Evolutionary conservation across 2,888 invertebrate genomes (phyloP), one percentile per base, ranked within the genome.

Genomic region (Perithous albicinctus): DNA sequence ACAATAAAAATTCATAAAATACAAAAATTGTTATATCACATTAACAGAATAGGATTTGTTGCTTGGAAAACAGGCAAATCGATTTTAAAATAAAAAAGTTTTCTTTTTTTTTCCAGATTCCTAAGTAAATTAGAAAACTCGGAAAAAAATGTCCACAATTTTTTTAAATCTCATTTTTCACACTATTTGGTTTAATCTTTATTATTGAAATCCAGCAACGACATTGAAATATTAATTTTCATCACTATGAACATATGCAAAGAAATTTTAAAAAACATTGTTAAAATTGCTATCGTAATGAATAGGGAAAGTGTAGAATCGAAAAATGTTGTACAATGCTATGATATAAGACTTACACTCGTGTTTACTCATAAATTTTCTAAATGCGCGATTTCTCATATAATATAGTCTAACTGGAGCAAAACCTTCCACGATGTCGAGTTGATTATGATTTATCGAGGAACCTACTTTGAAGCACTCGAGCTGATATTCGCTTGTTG

Each of bases 301-400:
- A 43, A n/a, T 43, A 15, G n/a, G 43, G 82, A 80, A 59, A 83
- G 78, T 63, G 54, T 46, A 41, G 51, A 77, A 84, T 82, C 73
- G 80, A 84, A n/a, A n/a, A n/a, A n/a, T n/a, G n/a, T n/a, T 85
- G 78, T 84, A 81, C 80, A 84, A 86, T 84, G 80, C 74, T 75
- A 67, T 80, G 78, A 85, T 85, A 85, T 82, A 81, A 83, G 79
- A 81, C 76, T n/a, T 73, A 74, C 61, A 64, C 59, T n/a, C 32
- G 38, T 41, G 38, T 66, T 56, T 48, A 51, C 43, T 26, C 69
- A 64, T 80, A 51, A 41, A 79, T 81, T 70, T 74, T 79, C 69
- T 56, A 43, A 59, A 64, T 66, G 51, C 20, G 69, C 56, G 29
- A 70, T 78, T 63, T 59, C 63, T 46, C 15, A 10, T 51, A 23